Conservation (phyloP, 1,140 invertebrate species). For the Prorops nasuta region DNA sequence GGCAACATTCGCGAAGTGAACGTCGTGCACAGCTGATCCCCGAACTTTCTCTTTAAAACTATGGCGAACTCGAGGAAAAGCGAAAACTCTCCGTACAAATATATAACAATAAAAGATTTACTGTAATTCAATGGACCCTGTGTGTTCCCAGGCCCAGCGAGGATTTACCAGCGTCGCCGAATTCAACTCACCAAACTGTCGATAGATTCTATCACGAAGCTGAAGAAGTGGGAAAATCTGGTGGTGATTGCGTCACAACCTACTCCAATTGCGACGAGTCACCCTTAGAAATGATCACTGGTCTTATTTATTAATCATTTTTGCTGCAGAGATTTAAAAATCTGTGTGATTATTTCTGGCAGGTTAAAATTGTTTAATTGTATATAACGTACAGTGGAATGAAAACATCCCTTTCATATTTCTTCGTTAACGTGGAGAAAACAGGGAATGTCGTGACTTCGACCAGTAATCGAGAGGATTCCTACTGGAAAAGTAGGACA, state of each 20-base stretch:
- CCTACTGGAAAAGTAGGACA: not conserved
- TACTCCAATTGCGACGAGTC: constrained; percentile 47
- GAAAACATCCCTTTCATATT: too few relatives aligned
- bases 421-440: not conserved
- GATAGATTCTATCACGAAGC: constrained; percentile 48
- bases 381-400: too few relatives aligned
- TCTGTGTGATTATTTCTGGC: not conserved
- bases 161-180: constrained; percentile 37
- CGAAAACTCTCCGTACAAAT: too few relatives aligned
- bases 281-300: constrained; percentile 47
- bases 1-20: too few relatives aligned
- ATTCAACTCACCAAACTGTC: constrained; percentile 35
- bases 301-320: constrained; percentile 38
- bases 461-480: not conserved
- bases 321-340: too few relatives aligned
- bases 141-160: constrained; percentile 54
- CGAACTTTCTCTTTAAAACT: too few relatives aligned
- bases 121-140: too few relatives aligned
- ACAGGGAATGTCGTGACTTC: too few relatives aligned
- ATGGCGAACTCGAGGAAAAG: too few relatives aligned
- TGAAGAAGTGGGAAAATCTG: constrained; percentile 44
- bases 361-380: constrained; percentile 5
- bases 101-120: too few relatives aligned
- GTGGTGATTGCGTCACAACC: constrained; percentile 40
- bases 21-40: too few relatives aligned